Percentiles rank a stretch among this genome's conserved stretches.
Evolutionary conservation across 2,888 invertebrate species (phyloP).

Genomic region (Alsophila aescularia): DNA sequence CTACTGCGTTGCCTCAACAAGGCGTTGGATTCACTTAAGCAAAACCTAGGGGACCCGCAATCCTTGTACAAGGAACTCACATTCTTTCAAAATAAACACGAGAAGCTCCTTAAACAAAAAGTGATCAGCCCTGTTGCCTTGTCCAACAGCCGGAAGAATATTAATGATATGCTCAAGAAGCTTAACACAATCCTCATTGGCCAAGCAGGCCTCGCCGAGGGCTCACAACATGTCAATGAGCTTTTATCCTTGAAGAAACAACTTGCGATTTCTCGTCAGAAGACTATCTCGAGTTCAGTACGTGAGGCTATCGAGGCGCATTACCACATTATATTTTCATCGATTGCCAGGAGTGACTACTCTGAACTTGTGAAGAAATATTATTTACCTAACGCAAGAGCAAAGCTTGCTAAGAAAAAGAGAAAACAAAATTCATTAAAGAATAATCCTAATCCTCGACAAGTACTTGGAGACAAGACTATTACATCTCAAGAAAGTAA

Average conservation of each 20-base stretch:
- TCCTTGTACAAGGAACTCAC: constrained; percentile 71
- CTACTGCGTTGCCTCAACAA: constrained; percentile 59
- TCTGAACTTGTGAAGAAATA: constrained; percentile 62
- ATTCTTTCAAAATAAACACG: constrained; percentile 70
- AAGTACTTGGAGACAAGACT: constrained; percentile 14
- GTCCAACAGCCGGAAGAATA: constrained; percentile 61
- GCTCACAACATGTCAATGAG: constrained; percentile 72
- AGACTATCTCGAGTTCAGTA: constrained; percentile 61
- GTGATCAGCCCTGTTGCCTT: constrained; percentile 60
- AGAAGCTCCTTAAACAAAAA: constrained; percentile 66
- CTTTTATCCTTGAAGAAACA: constrained; percentile 64
- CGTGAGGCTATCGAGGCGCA: constrained; percentile 80
- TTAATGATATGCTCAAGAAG: constrained; percentile 73
- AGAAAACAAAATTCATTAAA: constrained; percentile 49
- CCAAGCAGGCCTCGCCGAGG: constrained; percentile 83
- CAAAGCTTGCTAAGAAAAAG: constrained; percentile 40
- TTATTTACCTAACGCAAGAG: constrained; percentile 41
- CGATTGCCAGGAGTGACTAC: constrained; percentile 70
- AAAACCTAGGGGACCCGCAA: constrained; percentile 80
- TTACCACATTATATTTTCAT: constrained; percentile 80
- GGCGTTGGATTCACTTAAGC: constrained; percentile 66
- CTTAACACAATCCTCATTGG: constrained; percentile 86
- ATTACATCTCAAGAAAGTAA: constrained; percentile 43
- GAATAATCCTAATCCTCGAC: constrained; percentile 37
- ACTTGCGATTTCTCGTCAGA: constrained; percentile 58